phyloP scores from a whole-genome alignment of 2,113 vertebrate genomes.

The Oncorhynchus mykiss region DNA sequence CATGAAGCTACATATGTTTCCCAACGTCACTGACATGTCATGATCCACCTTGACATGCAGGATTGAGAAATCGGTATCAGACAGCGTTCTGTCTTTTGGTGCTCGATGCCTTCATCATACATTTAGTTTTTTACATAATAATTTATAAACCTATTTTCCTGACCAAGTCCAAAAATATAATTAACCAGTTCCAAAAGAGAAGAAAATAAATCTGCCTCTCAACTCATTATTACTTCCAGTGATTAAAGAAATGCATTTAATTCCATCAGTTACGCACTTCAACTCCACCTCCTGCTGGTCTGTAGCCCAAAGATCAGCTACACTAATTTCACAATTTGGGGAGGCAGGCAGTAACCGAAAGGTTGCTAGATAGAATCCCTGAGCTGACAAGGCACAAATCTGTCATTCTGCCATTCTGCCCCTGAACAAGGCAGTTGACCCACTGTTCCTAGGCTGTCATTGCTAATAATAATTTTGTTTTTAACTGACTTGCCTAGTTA shows the following conservation, averaged over 20 bases:
- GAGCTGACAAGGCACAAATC: too few relatives aligned
- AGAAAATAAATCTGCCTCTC: conserved; percentile 9
- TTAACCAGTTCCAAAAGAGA: conserved; percentile 18
- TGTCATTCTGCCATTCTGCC: too few relatives aligned
- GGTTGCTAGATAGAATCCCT: too few relatives aligned
- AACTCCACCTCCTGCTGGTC: conserved; percentile 43
- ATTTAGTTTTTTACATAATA: too few relatives aligned
- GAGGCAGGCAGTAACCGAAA: too few relatives aligned
- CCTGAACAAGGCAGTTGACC: too few relatives aligned
- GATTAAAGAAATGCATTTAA: conserved; percentile 34
- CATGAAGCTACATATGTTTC: not conserved
- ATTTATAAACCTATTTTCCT: too few relatives aligned
- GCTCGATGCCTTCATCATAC: not conserved
- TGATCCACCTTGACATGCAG: not conserved
- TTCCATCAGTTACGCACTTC: conserved; percentile 16
- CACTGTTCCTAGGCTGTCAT: too few relatives aligned
- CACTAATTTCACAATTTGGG: not conserved
- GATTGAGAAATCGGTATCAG: not conserved
- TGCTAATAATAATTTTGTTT: too few relatives aligned
- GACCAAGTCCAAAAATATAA: not conserved
- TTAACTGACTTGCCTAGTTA: too few relatives aligned
- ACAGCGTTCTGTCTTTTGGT: not conserved
- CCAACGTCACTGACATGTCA: not conserved
- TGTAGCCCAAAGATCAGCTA: conserved; percentile 52
- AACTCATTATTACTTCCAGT: conserved; percentile 21